Conservation (phyloP, 2,797 vertebrate genomes). For the Acanthurus leucopareius region DNA sequence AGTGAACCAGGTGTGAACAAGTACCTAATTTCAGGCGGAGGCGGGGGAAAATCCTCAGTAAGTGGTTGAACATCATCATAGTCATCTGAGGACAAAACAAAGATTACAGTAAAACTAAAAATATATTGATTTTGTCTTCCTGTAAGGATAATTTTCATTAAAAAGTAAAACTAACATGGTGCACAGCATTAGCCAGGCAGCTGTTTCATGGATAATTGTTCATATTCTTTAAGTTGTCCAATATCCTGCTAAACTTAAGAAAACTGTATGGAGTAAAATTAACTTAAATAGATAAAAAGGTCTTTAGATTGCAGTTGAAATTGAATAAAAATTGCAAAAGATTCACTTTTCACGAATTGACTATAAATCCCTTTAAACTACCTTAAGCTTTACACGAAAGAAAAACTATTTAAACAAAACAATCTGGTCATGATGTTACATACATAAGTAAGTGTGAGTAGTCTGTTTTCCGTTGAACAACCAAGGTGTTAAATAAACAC, state of each 20-base stretch:
- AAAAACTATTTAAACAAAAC: neutral
- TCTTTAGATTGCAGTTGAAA: too few relatives aligned
- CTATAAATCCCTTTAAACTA: neutral
- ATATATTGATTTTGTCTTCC: neutral
- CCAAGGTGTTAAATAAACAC: neutral
- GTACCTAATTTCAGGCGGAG: slow-evolving; percentile 84
- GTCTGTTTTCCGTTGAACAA: neutral
- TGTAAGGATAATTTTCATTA: neutral
- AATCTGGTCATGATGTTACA: neutral
- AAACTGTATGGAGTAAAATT: neutral
- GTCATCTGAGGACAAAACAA: slow-evolving; percentile 69
- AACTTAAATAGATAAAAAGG: neutral
- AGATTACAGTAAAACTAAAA: neutral
- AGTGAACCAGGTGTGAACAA: neutral
- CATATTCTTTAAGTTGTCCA: neutral
- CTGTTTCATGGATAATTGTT: neutral
- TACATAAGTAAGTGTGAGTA: neutral
- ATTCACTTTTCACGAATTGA: neutral
- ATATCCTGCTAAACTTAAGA: neutral
- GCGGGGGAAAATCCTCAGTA: slow-evolving; percentile 81
- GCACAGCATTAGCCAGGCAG: neutral
- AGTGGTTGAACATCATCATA: slow-evolving; percentile 84
- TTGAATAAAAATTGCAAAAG: neutral
- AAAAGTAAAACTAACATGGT: neutral
- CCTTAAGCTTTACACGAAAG: neutral